Evolutionary conservation across 1,140 invertebrate genomes (phyloP).

Genomic region (Bombus huntii): DNA sequence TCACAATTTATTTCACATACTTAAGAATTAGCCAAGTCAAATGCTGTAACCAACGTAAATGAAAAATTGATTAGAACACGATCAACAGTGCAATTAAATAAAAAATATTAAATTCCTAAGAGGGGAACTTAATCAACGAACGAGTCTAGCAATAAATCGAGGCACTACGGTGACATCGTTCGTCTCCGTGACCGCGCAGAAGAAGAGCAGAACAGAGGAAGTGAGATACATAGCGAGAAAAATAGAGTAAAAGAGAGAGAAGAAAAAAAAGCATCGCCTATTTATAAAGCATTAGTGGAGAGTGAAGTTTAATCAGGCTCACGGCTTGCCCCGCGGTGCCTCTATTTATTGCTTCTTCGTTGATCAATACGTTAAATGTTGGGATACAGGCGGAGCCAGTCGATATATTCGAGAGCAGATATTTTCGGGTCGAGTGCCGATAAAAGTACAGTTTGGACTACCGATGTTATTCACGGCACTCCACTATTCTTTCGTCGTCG

Average conservation of each 20-base stretch:
- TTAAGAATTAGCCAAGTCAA: no score
- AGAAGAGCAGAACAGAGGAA: not conserved
- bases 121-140: not conserved
- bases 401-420: conserved; percentile 32
- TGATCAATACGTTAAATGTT: conserved; percentile 72
- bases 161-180: not conserved
- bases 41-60: no score
- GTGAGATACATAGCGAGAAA: not conserved
- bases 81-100: no score
- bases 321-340: conserved; percentile 47
- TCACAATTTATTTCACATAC: no score
- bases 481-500: not conserved
- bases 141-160: not conserved
- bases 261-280: conserved; percentile 62
- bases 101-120: not conserved
- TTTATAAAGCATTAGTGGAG: conserved; percentile 75
- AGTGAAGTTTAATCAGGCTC: conserved; percentile 76
- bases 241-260: conserved; percentile 1
- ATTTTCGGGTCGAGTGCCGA: conserved; percentile 57
- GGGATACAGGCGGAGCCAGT: conserved; percentile 49
- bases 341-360: conserved; percentile 68
- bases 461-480: conserved; percentile 43
- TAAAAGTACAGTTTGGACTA: conserved; percentile 39
- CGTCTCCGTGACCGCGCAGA: not conserved
- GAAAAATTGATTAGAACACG: no score